Conservation (phyloP, 2,888 invertebrate species). For the Nemapogon koenigi region DNA sequence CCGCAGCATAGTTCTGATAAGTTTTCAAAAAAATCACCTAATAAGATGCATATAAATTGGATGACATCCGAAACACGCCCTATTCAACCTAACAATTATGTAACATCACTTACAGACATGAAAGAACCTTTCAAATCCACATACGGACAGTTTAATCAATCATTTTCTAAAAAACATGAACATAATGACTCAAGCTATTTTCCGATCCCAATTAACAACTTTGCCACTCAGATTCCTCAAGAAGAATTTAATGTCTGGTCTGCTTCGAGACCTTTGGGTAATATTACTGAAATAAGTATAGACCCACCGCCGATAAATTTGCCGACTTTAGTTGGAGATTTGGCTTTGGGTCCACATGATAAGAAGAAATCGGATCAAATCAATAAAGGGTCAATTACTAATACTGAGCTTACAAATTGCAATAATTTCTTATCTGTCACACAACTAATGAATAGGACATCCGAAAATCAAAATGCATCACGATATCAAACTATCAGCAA, state of each 20-base stretch:
- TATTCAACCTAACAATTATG: constrained; percentile 33
- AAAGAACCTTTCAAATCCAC: constrained; percentile 37
- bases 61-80: constrained; percentile 57
- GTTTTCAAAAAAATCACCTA: constrained; percentile 50
- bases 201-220: constrained; percentile 50
- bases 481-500: constrained; percentile 35
- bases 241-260: constrained; percentile 56
- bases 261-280: constrained; percentile 43
- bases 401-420: constrained; percentile 44
- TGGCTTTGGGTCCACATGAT: constrained; percentile 54
- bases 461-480: constrained; percentile 37
- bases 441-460: constrained; percentile 53
- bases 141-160: constrained; percentile 30
- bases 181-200: constrained; percentile 44
- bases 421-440: constrained; percentile 54
- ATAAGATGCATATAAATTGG: constrained; percentile 58
- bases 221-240: constrained; percentile 36
- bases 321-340: constrained; percentile 51
- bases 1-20: constrained; percentile 38
- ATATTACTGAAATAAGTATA: constrained; percentile 54
- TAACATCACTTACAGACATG: constrained; percentile 27
- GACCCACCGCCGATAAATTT: constrained; percentile 56
- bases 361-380: constrained; percentile 44
- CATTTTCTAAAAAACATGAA: constrained; percentile 36
- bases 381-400: constrained; percentile 27